A percentile compares a stretch with the other conserved stretches of the same genome.
Conservation (phyloP, 2,113 vertebrate genomes). For the Tetraodon nigroviridis region DNA sequence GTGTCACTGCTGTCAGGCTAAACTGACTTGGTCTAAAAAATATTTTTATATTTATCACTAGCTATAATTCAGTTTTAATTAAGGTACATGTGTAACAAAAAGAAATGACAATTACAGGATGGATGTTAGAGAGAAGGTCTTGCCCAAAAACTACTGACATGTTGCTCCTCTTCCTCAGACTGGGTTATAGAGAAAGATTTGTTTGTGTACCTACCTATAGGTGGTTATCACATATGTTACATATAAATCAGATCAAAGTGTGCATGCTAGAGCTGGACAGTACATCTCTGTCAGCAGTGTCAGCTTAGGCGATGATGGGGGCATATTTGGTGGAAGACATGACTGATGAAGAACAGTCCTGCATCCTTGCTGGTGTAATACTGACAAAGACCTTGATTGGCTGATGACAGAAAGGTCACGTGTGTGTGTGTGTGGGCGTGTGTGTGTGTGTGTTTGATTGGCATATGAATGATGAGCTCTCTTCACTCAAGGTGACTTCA, state of each 20-base stretch:
- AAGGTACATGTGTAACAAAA: too few relatives aligned
- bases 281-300: slow-evolving; percentile 4
- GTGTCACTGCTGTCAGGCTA: too few relatives aligned
- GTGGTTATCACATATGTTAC: neutral
- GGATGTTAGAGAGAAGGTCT: too few relatives aligned
- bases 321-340: slow-evolving; percentile 19
- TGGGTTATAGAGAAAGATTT: too few relatives aligned
- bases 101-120: too few relatives aligned
- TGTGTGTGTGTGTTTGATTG: slow-evolving; percentile 21
- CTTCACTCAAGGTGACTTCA: slow-evolving; percentile 65
- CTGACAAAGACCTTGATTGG: slow-evolving; percentile 48
- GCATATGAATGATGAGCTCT: slow-evolving; percentile 52
- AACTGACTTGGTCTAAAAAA: too few relatives aligned
- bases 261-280: neutral
- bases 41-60: too few relatives aligned
- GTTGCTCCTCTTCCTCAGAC: too few relatives aligned
- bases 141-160: too few relatives aligned
- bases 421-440: slow-evolving; percentile 6
- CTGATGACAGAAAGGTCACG: neutral
- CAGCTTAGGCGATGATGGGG: slow-evolving; percentile 9
- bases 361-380: slow-evolving; percentile 31
- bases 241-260: slow-evolving; percentile 2
- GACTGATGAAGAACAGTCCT: slow-evolving; percentile 27
- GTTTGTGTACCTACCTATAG: too few relatives aligned
- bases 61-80: too few relatives aligned